Percentiles rank a stretch among this genome's conserved stretches.
Conservation (phyloP, 2,113 vertebrate genomes). For the Cebidichthys violaceus region DNA sequence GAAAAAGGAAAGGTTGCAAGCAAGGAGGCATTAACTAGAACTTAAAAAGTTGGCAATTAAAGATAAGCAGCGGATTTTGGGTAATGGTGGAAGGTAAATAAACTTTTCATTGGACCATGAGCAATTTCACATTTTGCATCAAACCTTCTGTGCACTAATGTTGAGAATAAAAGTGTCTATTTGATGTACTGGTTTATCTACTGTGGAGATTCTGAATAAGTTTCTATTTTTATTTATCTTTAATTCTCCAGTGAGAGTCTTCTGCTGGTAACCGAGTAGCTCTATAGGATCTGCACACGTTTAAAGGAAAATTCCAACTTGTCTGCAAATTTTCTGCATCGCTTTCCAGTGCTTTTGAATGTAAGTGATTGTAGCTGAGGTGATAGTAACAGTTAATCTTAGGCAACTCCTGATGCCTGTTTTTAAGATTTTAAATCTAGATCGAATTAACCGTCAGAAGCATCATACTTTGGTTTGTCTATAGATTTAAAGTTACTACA, state of each 20-base stretch:
- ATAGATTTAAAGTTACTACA: neutral
- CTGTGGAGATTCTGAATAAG: constrained; percentile 11
- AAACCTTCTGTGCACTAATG: neutral
- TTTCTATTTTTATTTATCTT: neutral
- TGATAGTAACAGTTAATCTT: too few relatives aligned
- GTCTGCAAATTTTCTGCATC: neutral
- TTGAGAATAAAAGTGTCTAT: constrained; percentile 8
- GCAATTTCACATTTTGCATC: constrained; percentile 13
- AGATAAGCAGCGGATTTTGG: neutral
- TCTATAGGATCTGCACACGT: neutral
- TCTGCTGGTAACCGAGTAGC: neutral
- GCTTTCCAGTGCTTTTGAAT: neutral
- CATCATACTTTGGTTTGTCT: neutral
- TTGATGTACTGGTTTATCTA: constrained; percentile 8
- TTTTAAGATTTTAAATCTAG: neutral
- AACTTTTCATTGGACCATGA: neutral
- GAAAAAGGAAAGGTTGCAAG: neutral
- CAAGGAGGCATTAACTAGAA: neutral
- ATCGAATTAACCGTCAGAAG: neutral
- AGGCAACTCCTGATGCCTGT: too few relatives aligned
- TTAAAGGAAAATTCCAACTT: neutral
- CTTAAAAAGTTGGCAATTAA: neutral
- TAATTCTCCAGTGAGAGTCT: neutral
- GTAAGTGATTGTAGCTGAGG: neutral
- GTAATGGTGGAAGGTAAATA: constrained; percentile 14